Conservation (phyloP, 1,140 invertebrate species). For the Tachypleus tridentatus region DNA sequence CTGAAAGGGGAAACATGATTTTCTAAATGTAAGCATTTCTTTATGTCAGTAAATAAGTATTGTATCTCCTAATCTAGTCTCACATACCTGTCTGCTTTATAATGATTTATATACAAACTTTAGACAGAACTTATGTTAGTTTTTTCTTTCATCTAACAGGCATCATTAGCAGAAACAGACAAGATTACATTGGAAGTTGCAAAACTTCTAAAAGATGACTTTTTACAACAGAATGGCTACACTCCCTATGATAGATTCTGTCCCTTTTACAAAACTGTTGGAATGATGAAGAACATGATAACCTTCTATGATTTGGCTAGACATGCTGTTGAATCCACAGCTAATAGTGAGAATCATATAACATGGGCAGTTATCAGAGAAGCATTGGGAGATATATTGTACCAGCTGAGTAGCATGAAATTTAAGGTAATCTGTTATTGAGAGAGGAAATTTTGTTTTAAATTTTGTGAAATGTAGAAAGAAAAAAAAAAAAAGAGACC, state of each 20-base stretch:
- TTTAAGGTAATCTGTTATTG: constrained; percentile 65
- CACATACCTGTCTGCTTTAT: no score
- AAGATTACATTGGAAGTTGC: constrained; percentile 99
- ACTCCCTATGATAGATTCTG: constrained; percentile 95
- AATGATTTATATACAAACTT: no score
- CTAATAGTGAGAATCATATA: constrained; percentile 98
- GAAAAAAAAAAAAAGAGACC: no score
- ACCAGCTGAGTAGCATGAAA: constrained; percentile 98
- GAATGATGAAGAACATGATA: constrained; percentile 98
- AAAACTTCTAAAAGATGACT: constrained; percentile 97
- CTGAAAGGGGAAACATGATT: no score
- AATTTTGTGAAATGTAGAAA: no score
- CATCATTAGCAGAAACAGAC: constrained; percentile 94
- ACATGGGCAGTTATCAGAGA: constrained; percentile 97
- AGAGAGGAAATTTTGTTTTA: background rate
- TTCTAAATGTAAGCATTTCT: no score
- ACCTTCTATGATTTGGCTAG: constrained; percentile 95
- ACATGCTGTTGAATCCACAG: constrained; percentile 93
- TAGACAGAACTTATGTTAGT: no score
- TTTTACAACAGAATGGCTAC: constrained; percentile 97
- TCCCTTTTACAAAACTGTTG: constrained; percentile 99
- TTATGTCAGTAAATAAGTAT: no score
- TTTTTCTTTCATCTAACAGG: constrained; percentile 32
- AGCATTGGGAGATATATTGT: constrained; percentile 89
- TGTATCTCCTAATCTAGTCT: no score